A percentile compares a stretch with the other conserved stretches of the same genome.
phyloP scores from a whole-genome alignment of 2,888 invertebrate genomes.

The Aplocera efformata region DNA sequence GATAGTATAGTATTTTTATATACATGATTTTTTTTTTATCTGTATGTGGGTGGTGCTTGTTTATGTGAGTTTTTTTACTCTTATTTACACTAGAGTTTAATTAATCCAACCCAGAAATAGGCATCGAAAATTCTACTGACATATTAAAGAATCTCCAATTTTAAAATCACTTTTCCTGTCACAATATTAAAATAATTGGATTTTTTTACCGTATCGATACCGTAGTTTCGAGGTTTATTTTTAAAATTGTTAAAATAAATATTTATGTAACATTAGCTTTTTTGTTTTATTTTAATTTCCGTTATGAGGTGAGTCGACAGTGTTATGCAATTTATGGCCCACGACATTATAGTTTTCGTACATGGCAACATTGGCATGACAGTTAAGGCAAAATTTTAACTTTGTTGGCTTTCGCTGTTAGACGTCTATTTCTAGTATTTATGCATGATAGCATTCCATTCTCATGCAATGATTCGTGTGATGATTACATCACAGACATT shows the following conservation, averaged over 20 bases:
- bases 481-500: conserved; percentile 36
- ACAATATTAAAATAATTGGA: conserved; percentile 47
- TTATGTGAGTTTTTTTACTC: conserved; percentile 48
- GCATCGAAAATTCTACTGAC: conserved; percentile 23
- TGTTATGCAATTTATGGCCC: conserved; percentile 77
- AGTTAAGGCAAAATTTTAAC: conserved; percentile 9
- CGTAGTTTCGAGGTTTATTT: conserved; percentile 53
- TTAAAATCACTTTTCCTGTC: conserved; percentile 45
- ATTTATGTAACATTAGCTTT: conserved; percentile 70
- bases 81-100: conserved; percentile 47
- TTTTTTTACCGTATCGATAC: conserved; percentile 54
- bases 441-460: conserved; percentile 56
- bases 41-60: conserved; percentile 64
- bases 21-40: conserved; percentile 37
- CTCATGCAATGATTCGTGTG: conserved; percentile 26
- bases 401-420: conserved; percentile 62
- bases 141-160: conserved; percentile 61
- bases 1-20: conserved; percentile 68
- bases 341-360: conserved; percentile 20
- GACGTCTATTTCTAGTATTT: conserved; percentile 41
- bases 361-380: conserved; percentile 26
- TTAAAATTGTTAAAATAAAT: conserved; percentile 75
- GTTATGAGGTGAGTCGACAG: conserved; percentile 60
- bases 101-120: conserved; percentile 15
- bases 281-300: conserved; percentile 59